Percentiles rank a stretch among this genome's conserved stretches.
These are phyloP conservation scores for Brachyistius frenatus DNA, from an alignment of 2,113 vertebrate species.

Conservation along the genomic window DNA sequence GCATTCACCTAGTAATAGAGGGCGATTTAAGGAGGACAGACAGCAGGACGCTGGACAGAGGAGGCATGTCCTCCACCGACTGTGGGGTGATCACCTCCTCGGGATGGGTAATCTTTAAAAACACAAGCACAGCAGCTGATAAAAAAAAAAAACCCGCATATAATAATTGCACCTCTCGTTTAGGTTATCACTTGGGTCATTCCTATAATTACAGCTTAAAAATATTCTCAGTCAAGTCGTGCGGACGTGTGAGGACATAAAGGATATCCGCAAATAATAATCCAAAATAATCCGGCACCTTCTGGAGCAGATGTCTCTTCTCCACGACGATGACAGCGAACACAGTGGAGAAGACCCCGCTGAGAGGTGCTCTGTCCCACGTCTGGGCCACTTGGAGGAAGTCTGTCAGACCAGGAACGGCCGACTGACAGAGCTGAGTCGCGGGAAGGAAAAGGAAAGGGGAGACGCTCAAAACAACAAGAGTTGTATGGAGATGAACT, in stretches of 20 bases:
- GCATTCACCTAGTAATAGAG: slow-evolving; percentile 86
- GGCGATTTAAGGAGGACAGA: slow-evolving; percentile 85
- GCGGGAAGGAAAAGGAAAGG: background rate
- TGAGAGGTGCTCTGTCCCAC: slow-evolving; percentile 79
- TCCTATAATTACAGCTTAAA: background rate
- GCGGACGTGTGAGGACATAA: background rate
- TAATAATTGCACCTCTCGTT: no score
- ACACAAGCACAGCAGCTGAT: slow-evolving; percentile 7
- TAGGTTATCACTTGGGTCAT: background rate
- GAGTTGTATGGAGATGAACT: no score
- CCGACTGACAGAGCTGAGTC: slow-evolving; percentile 86
- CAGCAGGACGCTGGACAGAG: slow-evolving; percentile 88
- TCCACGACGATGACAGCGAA: slow-evolving; percentile 90
- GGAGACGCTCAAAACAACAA: no score
- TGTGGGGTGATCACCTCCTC: slow-evolving; percentile 83
- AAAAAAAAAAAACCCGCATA: background rate
- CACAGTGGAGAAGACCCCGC: slow-evolving; percentile 88
- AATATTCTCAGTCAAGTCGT: background rate
- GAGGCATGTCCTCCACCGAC: slow-evolving; percentile 87
- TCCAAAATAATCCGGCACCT: slow-evolving; percentile 72
- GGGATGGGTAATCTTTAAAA: slow-evolving; percentile 75
- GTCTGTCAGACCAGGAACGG: slow-evolving; percentile 83
- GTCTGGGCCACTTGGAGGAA: slow-evolving; percentile 86
- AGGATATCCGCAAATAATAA: background rate
- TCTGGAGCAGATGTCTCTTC: slow-evolving; percentile 84